Evolutionary conservation across 2,888 invertebrate genomes (phyloP).

Genomic region (Athalia circularis): DNA sequence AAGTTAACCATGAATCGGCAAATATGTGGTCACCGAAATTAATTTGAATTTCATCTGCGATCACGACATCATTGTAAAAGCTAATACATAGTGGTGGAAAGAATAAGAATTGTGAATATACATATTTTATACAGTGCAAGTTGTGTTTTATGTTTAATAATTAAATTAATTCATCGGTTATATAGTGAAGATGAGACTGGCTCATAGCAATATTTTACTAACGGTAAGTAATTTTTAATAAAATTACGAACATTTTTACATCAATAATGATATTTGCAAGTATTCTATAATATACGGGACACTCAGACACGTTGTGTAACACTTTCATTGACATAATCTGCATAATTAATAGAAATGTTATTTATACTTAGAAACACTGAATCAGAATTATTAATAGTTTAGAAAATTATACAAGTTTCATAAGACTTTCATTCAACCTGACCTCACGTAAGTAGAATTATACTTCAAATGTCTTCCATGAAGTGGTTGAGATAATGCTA

Average conservation of each 20-base stretch:
- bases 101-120: not conserved
- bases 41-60: not conserved
- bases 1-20: not conserved
- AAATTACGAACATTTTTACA: conserved; percentile 10
- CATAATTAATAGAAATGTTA: conserved; percentile 18
- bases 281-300: not conserved
- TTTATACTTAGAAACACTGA: not conserved
- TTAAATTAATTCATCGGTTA: conserved; percentile 5
- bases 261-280: not conserved
- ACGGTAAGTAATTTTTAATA: conserved; percentile 24
- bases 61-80: not conserved
- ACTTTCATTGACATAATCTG: conserved; percentile 27
- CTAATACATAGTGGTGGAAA: conserved; percentile 10
- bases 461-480: not conserved
- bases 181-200: conserved; percentile 27
- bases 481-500: not conserved
- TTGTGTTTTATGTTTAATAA: conserved; percentile 28
- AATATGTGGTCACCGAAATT: not conserved
- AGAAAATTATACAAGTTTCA: conserved; percentile 15
- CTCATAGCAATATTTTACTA: conserved; percentile 15
- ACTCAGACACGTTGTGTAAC: not conserved
- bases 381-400: not conserved
- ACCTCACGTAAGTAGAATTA: conserved; percentile 16
- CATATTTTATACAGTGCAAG: not conserved
- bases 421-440: conserved; percentile 17